Base-by-base conservation (phyloP, 2,888 invertebrate genomes). In the Zhengitettix transpicula region DNA sequence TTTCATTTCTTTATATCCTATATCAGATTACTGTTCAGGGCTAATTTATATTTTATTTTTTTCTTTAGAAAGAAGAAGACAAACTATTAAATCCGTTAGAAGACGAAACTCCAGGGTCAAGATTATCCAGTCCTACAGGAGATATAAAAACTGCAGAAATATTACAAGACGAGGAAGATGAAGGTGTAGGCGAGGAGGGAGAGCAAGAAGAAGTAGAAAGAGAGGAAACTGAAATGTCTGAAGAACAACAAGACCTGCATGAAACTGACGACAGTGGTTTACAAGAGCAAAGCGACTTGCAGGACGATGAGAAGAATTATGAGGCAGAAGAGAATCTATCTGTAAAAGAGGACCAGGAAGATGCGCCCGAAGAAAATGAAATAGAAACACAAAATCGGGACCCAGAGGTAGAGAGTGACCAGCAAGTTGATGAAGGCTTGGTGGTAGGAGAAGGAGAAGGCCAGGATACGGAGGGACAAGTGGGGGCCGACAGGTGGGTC, bases 141-240 rank as follows among this genome's bases (percentile, higher is more conserved):
- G 55, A 57, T 57, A 51, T 47, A n/a, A 47, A 59, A 17, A 57
- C 56, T 10, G 61, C 55, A 56, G 59, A 56, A 12, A 58, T 57
- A 54, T 56, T 28, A 28, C 55, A 54, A 51, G 44, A 44, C 56
- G 61, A 61, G 52, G 57, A 59, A 57, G 63, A 11, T 60, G 47
- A 51, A 60, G 54, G 60, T 58, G 47, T 40, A 52, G 47, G n/a
- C n/a, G 47, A 47, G 47, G 47, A 47, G 9, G 47, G n/a, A 47
- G 47, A 14, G 12, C 14, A 47, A 47, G 44, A 42, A 42, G 47
- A 47, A 47, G 47, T 12, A n/a, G 47, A 47, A 5, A 40, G 51
- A 41, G 17, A 47, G 1, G 57, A 57, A 2, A 47, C 41, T 5
- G 42, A 42, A 15, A 42, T 11, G 14, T 41, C 40, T 9, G 47